Conservation (phyloP, 2,888 invertebrate species). For the Phasia obesa region DNA sequence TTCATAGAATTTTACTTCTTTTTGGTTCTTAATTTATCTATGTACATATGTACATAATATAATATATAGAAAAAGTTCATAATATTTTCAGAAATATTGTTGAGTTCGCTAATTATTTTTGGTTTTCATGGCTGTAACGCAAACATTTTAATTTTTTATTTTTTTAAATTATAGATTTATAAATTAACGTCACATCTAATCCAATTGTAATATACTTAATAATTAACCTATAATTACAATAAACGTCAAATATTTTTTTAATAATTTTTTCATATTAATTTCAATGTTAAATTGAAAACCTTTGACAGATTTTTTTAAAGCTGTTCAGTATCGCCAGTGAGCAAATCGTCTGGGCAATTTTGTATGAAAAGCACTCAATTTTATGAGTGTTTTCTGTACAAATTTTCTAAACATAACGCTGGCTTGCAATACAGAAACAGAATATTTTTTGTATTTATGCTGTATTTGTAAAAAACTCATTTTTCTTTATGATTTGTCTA, state of each 20-base stretch:
- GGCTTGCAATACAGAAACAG: too few species aligned
- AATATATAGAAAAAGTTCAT: conserved; percentile 64
- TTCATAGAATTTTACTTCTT: conserved; percentile 57
- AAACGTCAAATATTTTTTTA: not conserved
- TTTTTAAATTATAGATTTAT: too few species aligned
- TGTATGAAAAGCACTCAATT: too few species aligned
- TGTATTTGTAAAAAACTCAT: not conserved
- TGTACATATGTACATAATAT: not conserved
- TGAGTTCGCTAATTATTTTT: conserved; percentile 38
- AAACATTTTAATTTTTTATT: conserved; percentile 37
- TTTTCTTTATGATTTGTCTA: not conserved
- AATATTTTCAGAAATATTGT: conserved; percentile 29
- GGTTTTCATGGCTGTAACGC: not conserved
- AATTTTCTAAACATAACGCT: too few species aligned
- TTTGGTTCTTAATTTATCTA: conserved; percentile 60
- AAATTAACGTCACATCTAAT: conserved; percentile 52
- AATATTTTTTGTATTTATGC: not conserved
- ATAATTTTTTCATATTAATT: conserved; percentile 55
- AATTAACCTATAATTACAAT: conserved; percentile 56
- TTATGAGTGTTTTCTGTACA: too few species aligned
- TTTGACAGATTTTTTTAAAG: too few species aligned
- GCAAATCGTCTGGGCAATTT: too few species aligned
- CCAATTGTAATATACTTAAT: conserved; percentile 61
- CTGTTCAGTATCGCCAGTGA: too few species aligned
- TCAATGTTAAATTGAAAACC: too few species aligned